A percentile compares a stretch with the other conserved stretches of the same genome.
These are phyloP conservation scores for Hapalemur alaotrensis DNA, from an alignment of 2,797 vertebrate genomes.

Conservation along the genomic window DNA sequence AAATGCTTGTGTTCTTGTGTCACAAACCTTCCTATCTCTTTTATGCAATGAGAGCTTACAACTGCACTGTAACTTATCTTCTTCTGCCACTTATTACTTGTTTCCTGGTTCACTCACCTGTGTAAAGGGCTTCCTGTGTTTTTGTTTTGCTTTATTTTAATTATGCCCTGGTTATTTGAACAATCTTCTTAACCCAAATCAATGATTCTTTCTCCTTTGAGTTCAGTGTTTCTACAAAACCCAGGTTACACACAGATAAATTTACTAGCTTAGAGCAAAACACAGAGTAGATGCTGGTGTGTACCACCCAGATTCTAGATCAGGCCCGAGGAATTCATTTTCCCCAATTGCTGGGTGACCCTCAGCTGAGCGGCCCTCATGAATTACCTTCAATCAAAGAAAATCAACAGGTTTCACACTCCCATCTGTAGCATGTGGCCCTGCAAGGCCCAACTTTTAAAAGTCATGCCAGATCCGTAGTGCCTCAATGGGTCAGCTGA, in stretches of 20 bases:
- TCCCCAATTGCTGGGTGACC: background rate
- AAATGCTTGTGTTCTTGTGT: background rate
- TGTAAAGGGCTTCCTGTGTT: background rate
- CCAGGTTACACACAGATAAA: background rate
- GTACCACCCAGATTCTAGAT: fast-evolving
- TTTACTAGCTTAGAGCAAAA: background rate
- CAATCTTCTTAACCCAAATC: background rate
- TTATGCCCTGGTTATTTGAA: background rate
- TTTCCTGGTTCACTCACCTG: background rate
- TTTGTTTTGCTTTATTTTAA: background rate
- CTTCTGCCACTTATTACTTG: background rate
- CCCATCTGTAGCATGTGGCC: fast-evolving
- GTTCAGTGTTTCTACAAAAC: background rate
- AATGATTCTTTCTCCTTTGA: background rate
- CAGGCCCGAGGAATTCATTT: background rate
- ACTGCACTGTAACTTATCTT: background rate
- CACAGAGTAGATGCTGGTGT: too few relatives aligned
- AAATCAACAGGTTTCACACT: background rate
- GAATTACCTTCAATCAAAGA: background rate
- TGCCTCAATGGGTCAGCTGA: fast-evolving
- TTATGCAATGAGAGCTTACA: background rate
- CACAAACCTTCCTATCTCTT: background rate
- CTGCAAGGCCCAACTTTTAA: background rate
- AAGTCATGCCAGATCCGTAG: background rate
- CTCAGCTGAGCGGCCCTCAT: background rate